Base-by-base conservation (phyloP, 1,140 invertebrate species). In the Conopomorpha cramerella region DNA sequence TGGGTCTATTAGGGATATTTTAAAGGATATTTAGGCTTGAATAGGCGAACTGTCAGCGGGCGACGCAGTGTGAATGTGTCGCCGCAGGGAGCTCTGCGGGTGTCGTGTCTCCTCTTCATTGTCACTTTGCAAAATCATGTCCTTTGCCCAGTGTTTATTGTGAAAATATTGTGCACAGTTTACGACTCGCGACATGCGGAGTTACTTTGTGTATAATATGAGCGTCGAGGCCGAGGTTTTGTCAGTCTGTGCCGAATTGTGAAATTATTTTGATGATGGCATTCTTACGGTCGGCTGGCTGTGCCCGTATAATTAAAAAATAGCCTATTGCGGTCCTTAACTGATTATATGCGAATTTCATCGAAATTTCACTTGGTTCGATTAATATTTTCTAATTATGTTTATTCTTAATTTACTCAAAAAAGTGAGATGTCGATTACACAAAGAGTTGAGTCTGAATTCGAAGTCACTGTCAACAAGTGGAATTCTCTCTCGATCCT, bases 1-100 rank as follows among this genome's bases (percentile, higher is more conserved):
- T 67, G 66, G 28, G 49, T 14, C 48, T 38, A 51, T 66, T 62
- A 51, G 65, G 66, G 58, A 60, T 65, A 58, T 51, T 39, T 60
- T 64, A 68, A 71, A 74, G 56, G 65, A 61, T 64, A 74, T 74
- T 68, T 68, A 62, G 50, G 54, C 44, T 52, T 38, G 34, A 38
- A 29, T 37, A 29, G 19, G 35, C 26, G 38, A 37, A 37, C 43
- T 41, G 34, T 14, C 12, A 15, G 7, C 11, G 33, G 8, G 18
- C 8, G 25, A 2, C 34, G 25, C 18, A 16, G 25, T 19, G 34
- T 15, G 16, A 11, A 28, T 45, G 34, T 30, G 33, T 31, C 25
- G 41, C 42, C 46, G 55, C 40, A 51, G 57, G 55, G 53, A 46
- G 37, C 28, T 23, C 50, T 41, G 51, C 41, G 43, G 50, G 46